These are phyloP conservation scores for Galerucella nymphaeae DNA, from an alignment of 2,888 invertebrate species.

Conservation along the genomic window DNA sequence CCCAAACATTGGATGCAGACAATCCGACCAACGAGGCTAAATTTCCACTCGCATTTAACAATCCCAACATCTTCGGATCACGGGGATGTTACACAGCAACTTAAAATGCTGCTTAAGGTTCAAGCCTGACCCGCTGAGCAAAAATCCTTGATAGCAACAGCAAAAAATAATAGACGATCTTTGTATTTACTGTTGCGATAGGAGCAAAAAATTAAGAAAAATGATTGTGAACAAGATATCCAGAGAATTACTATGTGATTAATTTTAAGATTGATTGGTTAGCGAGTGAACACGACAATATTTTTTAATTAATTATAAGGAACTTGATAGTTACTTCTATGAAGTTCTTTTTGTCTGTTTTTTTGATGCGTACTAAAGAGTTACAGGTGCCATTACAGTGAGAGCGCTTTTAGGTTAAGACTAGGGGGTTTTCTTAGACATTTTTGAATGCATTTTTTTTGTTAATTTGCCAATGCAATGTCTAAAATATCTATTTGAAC, in stretches of 20 bases:
- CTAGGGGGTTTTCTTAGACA: constrained; percentile 14
- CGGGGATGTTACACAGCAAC: constrained; percentile 61
- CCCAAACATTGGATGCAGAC: constrained; percentile 79
- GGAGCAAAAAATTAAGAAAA: constrained; percentile 36
- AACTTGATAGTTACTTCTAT: constrained; percentile 36
- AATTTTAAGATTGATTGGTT: constrained; percentile 56
- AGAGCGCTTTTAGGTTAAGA: constrained; percentile 13
- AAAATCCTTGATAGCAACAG: constrained; percentile 45
- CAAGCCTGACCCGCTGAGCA: constrained; percentile 60
- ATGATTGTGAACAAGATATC: constrained; percentile 52
- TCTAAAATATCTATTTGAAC: not conserved
- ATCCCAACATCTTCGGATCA: constrained; percentile 48
- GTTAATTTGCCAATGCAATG: constrained; percentile 7
- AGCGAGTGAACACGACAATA: constrained; percentile 67
- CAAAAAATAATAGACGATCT: constrained; percentile 55
- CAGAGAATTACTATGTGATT: constrained; percentile 47
- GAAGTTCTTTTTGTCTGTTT: constrained; percentile 27
- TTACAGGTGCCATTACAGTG: constrained; percentile 15
- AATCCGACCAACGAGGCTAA: constrained; percentile 71
- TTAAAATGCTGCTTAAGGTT: constrained; percentile 64
- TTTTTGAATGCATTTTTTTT: not conserved
- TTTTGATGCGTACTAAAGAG: constrained; percentile 10
- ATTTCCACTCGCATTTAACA: constrained; percentile 43
- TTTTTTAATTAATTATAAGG: constrained; percentile 26
- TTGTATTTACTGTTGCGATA: constrained; percentile 58